phyloP scores from a whole-genome alignment of 2,113 vertebrate species.

The Todiramphus chloris region DNA sequence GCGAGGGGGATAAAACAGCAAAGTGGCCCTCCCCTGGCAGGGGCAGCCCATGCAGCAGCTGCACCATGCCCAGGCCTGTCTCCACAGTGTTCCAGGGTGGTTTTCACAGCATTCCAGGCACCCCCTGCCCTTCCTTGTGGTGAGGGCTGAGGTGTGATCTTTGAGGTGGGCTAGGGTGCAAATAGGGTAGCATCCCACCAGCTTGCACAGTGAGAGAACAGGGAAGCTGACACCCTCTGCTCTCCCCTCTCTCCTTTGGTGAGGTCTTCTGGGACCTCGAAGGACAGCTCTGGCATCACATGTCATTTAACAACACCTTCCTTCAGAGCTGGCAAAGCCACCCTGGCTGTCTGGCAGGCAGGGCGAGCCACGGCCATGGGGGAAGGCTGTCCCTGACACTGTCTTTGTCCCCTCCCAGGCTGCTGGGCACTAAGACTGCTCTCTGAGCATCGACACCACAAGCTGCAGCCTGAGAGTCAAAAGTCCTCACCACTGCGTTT shows the following conservation, averaged over 20 bases:
- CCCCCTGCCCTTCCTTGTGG: background rate
- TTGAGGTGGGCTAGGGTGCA: background rate
- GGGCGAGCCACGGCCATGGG: fast-evolving
- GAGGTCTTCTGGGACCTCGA: background rate
- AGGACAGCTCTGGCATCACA: background rate
- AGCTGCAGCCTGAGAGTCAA: background rate
- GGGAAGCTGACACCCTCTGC: background rate
- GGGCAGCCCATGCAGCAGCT: background rate
- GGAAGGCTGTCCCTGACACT: background rate
- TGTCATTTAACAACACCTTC: background rate
- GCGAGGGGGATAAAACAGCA: background rate
- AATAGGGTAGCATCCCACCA: background rate
- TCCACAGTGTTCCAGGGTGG: background rate
- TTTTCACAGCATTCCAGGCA: fast-evolving
- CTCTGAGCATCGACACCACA: fast-evolving
- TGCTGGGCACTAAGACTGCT: background rate
- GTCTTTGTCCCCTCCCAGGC: background rate
- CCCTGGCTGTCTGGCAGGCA: background rate
- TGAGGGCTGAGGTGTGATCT: background rate
- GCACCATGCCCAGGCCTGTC: fast-evolving
- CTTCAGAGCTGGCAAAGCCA: background rate
- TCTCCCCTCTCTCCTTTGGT: background rate
- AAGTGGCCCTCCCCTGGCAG: background rate
- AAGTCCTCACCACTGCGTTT: background rate
- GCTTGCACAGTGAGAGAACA: fast-evolving